Conservation (phyloP, 2,888 invertebrate species). For the Lysandra bellargus region DNA sequence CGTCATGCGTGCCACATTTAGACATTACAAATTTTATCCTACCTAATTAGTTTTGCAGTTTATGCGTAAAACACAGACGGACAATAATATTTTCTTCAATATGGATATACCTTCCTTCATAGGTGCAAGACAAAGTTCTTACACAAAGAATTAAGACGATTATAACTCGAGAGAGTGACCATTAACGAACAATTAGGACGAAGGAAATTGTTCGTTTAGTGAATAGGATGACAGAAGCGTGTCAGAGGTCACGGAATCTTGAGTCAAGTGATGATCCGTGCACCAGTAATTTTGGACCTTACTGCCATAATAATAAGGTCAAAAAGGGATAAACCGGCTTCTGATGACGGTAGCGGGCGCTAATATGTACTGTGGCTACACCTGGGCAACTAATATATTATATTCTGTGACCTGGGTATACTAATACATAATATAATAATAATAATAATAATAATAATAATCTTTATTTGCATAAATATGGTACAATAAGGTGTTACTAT, state of each 20-base stretch:
- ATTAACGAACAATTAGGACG: constrained; percentile 45
- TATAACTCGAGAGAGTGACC: constrained; percentile 34
- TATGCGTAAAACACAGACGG: too few species aligned
- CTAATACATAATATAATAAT: too few species aligned
- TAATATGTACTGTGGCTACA: neutral
- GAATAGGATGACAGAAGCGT: constrained; percentile 46
- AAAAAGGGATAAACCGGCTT: neutral
- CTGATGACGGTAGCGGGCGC: neutral
- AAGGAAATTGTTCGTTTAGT: constrained; percentile 62
- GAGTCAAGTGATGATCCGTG: constrained; percentile 41
- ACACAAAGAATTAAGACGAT: neutral
- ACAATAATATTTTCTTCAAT: too few species aligned
- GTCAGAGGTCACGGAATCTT: constrained; percentile 55
- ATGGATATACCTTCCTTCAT: neutral
- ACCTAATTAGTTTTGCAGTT: too few species aligned
- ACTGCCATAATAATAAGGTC: neutral
- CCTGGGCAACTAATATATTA: neutral
- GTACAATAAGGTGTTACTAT: too few species aligned
- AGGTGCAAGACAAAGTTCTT: neutral
- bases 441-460: too few species aligned
- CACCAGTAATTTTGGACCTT: constrained; percentile 33
- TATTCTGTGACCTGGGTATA: neutral
- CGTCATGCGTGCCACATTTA: too few species aligned
- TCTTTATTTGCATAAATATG: too few species aligned
- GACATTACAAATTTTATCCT: too few species aligned